Evolutionary conservation across 2,113 vertebrate species (phyloP), one percentile per base, ranked within the genome.

Genomic region (Sturnira hondurensis): DNA sequence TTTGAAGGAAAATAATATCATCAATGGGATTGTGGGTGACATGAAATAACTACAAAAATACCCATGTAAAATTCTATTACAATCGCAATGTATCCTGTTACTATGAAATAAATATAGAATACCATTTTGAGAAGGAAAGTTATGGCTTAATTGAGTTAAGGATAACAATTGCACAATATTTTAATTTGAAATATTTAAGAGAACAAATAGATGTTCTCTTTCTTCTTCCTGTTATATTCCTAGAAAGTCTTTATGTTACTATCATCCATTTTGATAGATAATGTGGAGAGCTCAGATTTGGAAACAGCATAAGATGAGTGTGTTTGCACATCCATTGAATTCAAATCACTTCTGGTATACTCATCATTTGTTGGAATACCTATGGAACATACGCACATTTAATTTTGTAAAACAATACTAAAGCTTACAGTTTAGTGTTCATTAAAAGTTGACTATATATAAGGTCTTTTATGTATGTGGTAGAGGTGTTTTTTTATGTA

Each of bases 1-100:
- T 87, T 87, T 93, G 38, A 85, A 91, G 28, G 38, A 73, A 89
- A 96, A 77, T 26, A 83, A 74, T 81, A 56, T 13, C n/a, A 95
- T 81, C 20, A 81, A 41, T 90, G n/a, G 33, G 26, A 91, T 94
- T n/a, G 91, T 24, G 22, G 43, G 31, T 89, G 86, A 93, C 12
- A 91, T 63, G 82, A 92, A 86, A 83, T 86, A 58, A 45, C 16
- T 73, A 74, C 52, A 65, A 85, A 85, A 52, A 33, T 50, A 33
- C 31, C 74, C 81, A 38, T 63, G 28, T 70, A 89, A 12, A 89
- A 96, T 91, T 85, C 22, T 38, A 92, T 31, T 80, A 63, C 5
- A 28, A 22, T 77, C 65, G 65, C 92, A 96, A 77, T 43, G 67
- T 65, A 94, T 68, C 2, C 12, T 54, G 36, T 61, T 96, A 83